Base-by-base conservation (phyloP, 2,888 invertebrate genomes). In the Pterobdella sp. region DNA sequence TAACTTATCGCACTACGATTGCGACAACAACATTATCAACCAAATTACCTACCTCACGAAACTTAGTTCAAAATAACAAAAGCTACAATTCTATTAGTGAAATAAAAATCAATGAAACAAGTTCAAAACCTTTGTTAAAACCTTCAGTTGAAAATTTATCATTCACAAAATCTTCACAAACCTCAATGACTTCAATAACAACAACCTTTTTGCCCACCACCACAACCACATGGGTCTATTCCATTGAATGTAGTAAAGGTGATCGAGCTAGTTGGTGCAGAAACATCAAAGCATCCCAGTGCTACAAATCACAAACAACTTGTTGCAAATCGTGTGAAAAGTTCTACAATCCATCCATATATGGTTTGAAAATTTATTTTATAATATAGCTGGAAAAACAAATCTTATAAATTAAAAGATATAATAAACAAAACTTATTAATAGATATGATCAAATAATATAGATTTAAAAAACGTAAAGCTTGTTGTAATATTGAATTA, bases 271-370 rank as follows among this genome's bases (percentile, higher is more conserved):
- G n/a, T 10, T 68, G 60, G 68, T 68, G 37, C 34, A 3, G n/a
- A 34, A 73, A 66, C 1, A 31, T 35, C n/a, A 73, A 66, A 2
- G 37, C 73, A n/a, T 31, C 29, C 14, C 34, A 35, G 31, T 36
- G 31, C 26, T 68, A 68, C 42, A 49, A 36, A 14, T 68, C 68
- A 14, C 22, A 60, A 22, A 18, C 1, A 22, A 71, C 56, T 18
- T 72, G 72, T 31, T 72, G 72, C 34, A 14, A 65, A 18, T 34
- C 72, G 4, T 72, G 72, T 35, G 34, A 36, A 34, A 42, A 52
- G 37, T 67, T 66, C 72, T 32, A 67, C 49, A 42, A 72, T 22
- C 49, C 49, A 14, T 31, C 34, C 7, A 31, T 22, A 7, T n/a
- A 49, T 56, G 63, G 63, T 60, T 14, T 14, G 49, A 7, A 42